Conservation (phyloP, 2,888 invertebrate genomes). For the Bombylius major region DNA sequence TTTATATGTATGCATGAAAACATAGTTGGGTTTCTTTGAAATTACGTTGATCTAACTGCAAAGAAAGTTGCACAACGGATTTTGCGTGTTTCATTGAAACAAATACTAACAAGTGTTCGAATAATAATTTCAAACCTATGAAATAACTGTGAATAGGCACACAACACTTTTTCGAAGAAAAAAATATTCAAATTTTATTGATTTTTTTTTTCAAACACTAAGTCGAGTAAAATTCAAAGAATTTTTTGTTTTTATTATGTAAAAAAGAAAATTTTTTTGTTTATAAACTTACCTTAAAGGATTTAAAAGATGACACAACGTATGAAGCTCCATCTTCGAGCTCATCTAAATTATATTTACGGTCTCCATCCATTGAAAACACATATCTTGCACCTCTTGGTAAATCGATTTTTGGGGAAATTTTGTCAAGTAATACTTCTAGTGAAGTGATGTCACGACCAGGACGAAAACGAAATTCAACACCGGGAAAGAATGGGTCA, state of each 20-base stretch:
- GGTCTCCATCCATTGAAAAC: constrained; percentile 82
- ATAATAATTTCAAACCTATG: neutral
- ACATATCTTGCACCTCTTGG: constrained; percentile 82
- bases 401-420: constrained; percentile 76
- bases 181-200: constrained; percentile 5
- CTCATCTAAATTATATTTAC: constrained; percentile 72
- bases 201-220: neutral
- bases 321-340: constrained; percentile 84
- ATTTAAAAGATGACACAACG: constrained; percentile 84
- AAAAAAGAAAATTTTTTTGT: neutral
- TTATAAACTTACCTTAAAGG: constrained; percentile 62
- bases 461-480: constrained; percentile 78
- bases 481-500: constrained; percentile 81
- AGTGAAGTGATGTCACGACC: constrained; percentile 76
- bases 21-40: no score
- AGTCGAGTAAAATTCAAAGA: no score
- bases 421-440: constrained; percentile 72
- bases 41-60: no score
- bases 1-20: no score
- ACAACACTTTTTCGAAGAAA: neutral
- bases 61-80: constrained; percentile 1
- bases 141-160: neutral
- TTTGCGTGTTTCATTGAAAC: constrained; percentile 10
- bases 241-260: neutral
- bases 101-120: neutral